phyloP scores from a whole-genome alignment of 2,888 invertebrate genomes.

The Calameuta idolon region DNA sequence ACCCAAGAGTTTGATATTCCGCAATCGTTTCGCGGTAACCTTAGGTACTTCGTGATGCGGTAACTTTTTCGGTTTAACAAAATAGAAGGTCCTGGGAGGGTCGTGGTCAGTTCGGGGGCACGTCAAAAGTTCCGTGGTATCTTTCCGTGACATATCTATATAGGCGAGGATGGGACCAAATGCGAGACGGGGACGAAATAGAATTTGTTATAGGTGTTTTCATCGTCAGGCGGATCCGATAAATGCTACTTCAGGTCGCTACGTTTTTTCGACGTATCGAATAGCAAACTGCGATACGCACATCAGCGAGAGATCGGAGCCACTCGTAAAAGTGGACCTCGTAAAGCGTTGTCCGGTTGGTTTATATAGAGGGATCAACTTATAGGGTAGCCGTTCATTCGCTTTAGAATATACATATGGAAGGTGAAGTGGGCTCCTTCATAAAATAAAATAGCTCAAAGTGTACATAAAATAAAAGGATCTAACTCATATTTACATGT shows the following conservation, averaged over 20 bases:
- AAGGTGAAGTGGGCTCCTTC: slow-evolving; percentile 12
- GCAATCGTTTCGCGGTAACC: neutral
- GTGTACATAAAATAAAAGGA: slow-evolving; percentile 30
- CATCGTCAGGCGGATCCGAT: neutral
- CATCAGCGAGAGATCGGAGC: slow-evolving; percentile 19
- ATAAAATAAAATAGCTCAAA: slow-evolving; percentile 29
- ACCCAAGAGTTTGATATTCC: neutral
- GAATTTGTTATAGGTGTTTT: neutral
- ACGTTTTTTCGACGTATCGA: neutral
- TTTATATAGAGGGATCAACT: neutral
- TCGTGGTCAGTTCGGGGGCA: neutral
- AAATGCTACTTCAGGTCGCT: neutral
- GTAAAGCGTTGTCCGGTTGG: slow-evolving; percentile 31
- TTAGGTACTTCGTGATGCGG: neutral
- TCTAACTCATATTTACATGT: slow-evolving; percentile 52
- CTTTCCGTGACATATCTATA: neutral
- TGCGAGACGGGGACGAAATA: neutral
- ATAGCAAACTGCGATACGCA: neutral
- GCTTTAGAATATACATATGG: slow-evolving; percentile 9
- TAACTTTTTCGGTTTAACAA: neutral
- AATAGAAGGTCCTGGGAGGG: neutral
- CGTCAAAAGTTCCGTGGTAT: neutral
- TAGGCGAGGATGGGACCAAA: neutral
- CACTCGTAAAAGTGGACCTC: slow-evolving; percentile 38
- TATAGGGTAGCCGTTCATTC: neutral